Percentiles rank a stretch among this genome's conserved stretches.
These are phyloP conservation scores for Hypotaenidia philippensis DNA, from an alignment of 2,797 vertebrate genomes.

Conservation along the genomic window DNA sequence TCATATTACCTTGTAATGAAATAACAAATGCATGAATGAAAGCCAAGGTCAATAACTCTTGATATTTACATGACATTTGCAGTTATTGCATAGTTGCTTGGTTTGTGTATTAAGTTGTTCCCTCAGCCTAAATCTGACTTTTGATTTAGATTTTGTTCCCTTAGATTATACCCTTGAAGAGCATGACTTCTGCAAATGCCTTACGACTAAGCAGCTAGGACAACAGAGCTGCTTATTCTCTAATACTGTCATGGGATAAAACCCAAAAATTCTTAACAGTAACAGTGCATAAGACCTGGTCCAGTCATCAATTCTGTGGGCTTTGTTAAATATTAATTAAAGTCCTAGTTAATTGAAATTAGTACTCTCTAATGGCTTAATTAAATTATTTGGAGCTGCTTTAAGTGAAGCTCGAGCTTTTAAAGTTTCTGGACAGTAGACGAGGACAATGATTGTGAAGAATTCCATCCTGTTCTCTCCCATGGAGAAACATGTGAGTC, in stretches of 20 bases:
- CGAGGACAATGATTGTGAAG: neutral
- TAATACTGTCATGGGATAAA: neutral
- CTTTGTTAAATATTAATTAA: neutral
- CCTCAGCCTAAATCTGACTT: neutral
- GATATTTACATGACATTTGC: conserved; percentile 1
- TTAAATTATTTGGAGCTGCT: neutral
- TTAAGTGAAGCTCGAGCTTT: neutral
- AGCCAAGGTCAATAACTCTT: neutral
- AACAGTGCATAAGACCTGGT: neutral
- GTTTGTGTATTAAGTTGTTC: neutral
- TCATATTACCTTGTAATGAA: neutral
- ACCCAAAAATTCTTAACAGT: neutral
- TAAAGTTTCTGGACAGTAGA: neutral
- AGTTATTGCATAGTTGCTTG: neutral
- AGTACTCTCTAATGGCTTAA: neutral
- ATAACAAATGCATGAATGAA: neutral
- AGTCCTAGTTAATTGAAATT: neutral
- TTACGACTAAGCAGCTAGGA: neutral
- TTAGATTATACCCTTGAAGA: neutral
- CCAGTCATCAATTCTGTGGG: neutral
- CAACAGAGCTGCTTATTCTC: neutral
- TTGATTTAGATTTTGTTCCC: neutral
- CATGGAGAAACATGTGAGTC: neutral
- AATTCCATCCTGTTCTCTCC: neutral
- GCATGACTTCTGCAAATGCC: neutral